These are phyloP conservation scores for Mesorhabditis sp. DNA, from an alignment of 2,888 invertebrate genomes.

Conservation along the genomic window DNA sequence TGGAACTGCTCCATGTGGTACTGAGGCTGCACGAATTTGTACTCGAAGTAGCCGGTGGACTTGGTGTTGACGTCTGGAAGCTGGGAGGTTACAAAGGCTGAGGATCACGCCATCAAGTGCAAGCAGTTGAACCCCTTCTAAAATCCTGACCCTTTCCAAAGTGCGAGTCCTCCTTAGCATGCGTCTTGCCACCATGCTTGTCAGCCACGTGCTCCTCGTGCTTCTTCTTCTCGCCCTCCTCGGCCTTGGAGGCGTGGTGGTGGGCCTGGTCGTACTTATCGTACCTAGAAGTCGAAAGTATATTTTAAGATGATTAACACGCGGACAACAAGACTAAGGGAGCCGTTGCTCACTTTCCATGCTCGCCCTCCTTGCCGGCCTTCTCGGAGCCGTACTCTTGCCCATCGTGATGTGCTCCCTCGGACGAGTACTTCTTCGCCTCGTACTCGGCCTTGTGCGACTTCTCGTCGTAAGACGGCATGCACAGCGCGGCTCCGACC, in stretches of 20 bases:
- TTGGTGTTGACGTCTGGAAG: conserved; percentile 43
- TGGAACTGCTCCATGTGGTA: conserved; percentile 50
- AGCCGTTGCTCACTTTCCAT: too few species aligned
- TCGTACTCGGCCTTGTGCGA: neutral
- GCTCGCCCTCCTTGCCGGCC: neutral
- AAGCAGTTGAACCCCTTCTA: neutral
- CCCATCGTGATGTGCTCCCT: neutral
- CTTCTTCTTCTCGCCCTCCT: conserved; percentile 28
- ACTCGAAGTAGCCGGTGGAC: conserved; percentile 49
- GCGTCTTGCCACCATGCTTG: conserved; percentile 32
- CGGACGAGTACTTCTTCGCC: neutral
- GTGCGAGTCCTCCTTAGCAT: conserved; percentile 32
- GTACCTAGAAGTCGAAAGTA: conserved; percentile 14
- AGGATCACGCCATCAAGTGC: too few species aligned
- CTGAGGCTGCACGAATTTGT: conserved; percentile 48
- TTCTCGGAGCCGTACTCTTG: neutral
- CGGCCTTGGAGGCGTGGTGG: conserved; percentile 28
- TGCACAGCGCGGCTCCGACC: neutral
- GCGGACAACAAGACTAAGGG: too few species aligned
- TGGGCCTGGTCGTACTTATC: conserved; percentile 25
- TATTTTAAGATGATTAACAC: too few species aligned
- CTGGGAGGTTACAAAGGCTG: too few species aligned
- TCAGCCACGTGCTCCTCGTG: conserved; percentile 31
- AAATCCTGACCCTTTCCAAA: conserved; percentile 32
- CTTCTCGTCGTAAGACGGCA: neutral